A percentile compares a stretch with the other conserved stretches of the same genome.
Evolutionary conservation across 2,113 vertebrate species (phyloP).

Genomic region (Calypte anna): DNA sequence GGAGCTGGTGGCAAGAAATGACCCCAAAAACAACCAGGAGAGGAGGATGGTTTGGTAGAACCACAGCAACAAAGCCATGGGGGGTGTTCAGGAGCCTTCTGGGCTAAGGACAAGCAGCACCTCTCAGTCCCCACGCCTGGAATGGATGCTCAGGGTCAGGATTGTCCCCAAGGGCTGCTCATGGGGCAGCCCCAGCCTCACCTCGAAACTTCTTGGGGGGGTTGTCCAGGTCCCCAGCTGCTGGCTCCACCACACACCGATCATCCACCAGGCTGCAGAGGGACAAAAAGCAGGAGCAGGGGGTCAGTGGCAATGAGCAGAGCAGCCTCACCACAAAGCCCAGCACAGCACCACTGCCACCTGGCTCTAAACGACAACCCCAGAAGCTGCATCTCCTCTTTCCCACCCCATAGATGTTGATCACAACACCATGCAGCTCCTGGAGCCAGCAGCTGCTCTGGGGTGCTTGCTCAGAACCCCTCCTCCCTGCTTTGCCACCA

Average conservation of each 20-base stretch:
- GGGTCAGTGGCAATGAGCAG: not conserved
- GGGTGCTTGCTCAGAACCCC: rapidly evolving
- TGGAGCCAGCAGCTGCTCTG: not conserved
- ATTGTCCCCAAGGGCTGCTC: rapidly evolving
- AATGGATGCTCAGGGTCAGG: rapidly evolving
- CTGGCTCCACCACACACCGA: slow-evolving; percentile 93
- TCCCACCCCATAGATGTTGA: not conserved
- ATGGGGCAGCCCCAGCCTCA: slow-evolving; percentile 37
- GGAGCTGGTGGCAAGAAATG: not conserved
- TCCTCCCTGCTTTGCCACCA: rapidly evolving
- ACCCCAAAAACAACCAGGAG: not conserved
- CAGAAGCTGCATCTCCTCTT: not conserved
- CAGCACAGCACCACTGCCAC: not conserved
- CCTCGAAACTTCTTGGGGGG: slow-evolving; percentile 98
- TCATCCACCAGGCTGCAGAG: slow-evolving; percentile 90
- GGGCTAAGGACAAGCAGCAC: not conserved
- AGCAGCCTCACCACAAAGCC: not conserved
- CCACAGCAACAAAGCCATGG: not conserved
- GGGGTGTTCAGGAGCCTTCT: not conserved
- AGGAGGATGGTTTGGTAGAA: not conserved
- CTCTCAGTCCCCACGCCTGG: not conserved
- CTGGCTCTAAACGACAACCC: not conserved
- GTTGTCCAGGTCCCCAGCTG: slow-evolving; percentile 91
- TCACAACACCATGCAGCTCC: not conserved
- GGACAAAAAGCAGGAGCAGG: not conserved